Evolutionary conservation across 2,888 invertebrate genomes (phyloP).

Genomic region (Invenusta paracnida): DNA sequence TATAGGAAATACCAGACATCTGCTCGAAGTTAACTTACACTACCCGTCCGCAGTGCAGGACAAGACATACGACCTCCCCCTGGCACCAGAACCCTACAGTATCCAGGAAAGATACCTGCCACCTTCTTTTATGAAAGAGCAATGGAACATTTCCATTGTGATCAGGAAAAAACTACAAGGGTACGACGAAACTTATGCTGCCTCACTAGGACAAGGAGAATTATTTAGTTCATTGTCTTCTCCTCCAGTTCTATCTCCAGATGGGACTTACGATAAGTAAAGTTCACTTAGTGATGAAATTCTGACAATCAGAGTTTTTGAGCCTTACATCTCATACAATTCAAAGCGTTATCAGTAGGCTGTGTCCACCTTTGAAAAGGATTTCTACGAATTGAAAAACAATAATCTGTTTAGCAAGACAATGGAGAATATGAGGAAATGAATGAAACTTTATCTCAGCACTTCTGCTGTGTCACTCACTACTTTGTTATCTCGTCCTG

Average conservation of each 20-base stretch:
- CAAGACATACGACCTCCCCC: background rate
- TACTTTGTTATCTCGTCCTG: too few relatives aligned
- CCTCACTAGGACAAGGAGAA: background rate
- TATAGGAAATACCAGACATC: background rate
- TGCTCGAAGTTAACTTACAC: background rate
- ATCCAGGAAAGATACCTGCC: too few relatives aligned
- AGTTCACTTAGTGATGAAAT: background rate
- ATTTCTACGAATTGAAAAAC: background rate
- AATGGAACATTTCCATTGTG: too few relatives aligned
- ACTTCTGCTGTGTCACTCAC: too few relatives aligned
- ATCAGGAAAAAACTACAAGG: background rate
- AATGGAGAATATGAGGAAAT: too few relatives aligned
- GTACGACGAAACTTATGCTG: background rate
- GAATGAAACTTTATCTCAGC: too few relatives aligned
- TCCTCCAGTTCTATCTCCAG: background rate
- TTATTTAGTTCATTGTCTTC: background rate
- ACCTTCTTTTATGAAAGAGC: too few relatives aligned
- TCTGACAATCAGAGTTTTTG: background rate
- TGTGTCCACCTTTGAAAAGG: background rate
- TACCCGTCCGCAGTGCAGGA: background rate
- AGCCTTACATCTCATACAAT: background rate
- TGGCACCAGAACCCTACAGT: background rate
- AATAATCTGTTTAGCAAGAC: background rate
- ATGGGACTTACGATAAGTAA: background rate
- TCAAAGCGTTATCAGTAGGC: background rate